Percentiles rank a stretch among this genome's conserved stretches.
These are phyloP conservation scores for Plebejus anna DNA, from an alignment of 2,888 invertebrate species.

Conservation along the genomic window DNA sequence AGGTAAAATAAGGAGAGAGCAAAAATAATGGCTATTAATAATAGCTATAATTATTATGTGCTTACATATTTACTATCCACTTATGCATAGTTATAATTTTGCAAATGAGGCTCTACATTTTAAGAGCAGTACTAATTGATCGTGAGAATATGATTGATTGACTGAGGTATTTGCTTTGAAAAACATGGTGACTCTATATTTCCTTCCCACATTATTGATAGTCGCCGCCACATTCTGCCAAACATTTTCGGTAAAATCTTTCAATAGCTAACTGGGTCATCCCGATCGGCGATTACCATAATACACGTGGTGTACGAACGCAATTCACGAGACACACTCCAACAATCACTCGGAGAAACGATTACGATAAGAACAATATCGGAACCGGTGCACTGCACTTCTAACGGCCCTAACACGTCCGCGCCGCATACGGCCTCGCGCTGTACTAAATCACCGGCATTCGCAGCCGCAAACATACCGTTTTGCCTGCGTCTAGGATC, in stretches of 20 bases:
- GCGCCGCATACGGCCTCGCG: conserved; percentile 61
- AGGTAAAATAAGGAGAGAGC: neutral
- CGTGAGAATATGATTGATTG: neutral
- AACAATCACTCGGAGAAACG: conserved; percentile 25
- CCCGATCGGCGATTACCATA: conserved; percentile 2
- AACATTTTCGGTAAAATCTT: neutral
- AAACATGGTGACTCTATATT: neutral
- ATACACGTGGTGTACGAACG: conserved; percentile 8
- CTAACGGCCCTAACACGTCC: conserved; percentile 45
- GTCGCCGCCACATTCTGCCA: neutral
- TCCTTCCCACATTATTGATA: neutral
- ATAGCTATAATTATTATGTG: neutral
- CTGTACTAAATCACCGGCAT: conserved; percentile 65
- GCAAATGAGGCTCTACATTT: neutral
- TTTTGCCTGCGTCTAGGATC: conserved; percentile 42
- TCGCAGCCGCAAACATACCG: conserved; percentile 51
- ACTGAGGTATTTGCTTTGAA: neutral
- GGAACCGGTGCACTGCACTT: neutral
- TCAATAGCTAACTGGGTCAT: neutral
- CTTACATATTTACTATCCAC: no score
- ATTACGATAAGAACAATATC: conserved; percentile 27
- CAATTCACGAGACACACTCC: conserved; percentile 22
- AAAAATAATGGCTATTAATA: neutral
- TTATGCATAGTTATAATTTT: no score
- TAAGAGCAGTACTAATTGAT: neutral